phyloP scores from a whole-genome alignment of 2,888 invertebrate genomes.

The Lasioglossum malachurum region DNA sequence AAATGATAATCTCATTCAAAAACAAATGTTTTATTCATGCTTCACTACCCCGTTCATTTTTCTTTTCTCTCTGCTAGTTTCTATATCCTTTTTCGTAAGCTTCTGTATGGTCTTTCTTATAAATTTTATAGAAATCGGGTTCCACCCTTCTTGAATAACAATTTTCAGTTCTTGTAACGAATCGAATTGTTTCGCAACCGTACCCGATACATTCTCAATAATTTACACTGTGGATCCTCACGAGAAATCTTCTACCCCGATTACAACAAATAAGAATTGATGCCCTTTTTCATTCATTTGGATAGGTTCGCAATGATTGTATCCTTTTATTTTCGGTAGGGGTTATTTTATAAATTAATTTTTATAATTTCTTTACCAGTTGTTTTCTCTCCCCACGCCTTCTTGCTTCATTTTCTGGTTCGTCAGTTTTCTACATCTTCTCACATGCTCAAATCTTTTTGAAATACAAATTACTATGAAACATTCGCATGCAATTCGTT shows the following conservation, averaged over 20 bases:
- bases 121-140: background rate
- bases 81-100: background rate
- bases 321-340: too few relatives aligned
- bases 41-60: background rate
- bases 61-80: background rate
- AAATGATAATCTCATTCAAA: background rate
- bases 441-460: background rate
- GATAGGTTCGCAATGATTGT: background rate
- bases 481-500: too few relatives aligned
- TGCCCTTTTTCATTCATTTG: background rate
- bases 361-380: background rate
- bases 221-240: too few relatives aligned
- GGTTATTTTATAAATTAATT: background rate
- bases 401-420: background rate
- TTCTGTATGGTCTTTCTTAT: background rate
- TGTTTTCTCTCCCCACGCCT: background rate
- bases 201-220: too few relatives aligned
- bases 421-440: background rate
- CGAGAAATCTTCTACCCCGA: background rate
- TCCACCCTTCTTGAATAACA: background rate
- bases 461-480: background rate
- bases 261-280: background rate
- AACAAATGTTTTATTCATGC: background rate
- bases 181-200: background rate
- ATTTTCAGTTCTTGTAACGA: background rate